phyloP scores from a whole-genome alignment of 2,888 invertebrate genomes.

The Pristionchus maxplancki region DNA sequence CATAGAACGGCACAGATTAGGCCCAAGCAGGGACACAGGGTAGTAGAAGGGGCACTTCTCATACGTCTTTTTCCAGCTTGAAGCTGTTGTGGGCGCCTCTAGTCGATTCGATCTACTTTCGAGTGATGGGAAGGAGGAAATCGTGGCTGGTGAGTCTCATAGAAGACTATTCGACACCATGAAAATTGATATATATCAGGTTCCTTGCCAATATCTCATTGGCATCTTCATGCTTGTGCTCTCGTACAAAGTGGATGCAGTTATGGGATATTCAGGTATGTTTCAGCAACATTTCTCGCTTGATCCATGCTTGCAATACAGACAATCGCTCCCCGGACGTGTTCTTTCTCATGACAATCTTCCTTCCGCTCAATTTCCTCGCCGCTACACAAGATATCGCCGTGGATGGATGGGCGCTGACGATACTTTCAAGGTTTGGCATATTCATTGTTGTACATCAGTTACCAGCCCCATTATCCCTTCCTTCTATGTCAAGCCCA shows the following conservation, averaged over 20 bases:
- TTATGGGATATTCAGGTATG: conserved; percentile 69
- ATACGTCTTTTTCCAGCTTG: conserved; percentile 82
- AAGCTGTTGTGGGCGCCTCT: conserved; percentile 98
- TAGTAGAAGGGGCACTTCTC: too few relatives aligned
- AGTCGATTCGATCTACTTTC: conserved; percentile 92
- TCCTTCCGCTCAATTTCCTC: conserved; percentile 93
- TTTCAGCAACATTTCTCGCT: not conserved
- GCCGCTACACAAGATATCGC: conserved; percentile 99
- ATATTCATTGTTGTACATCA: too few relatives aligned
- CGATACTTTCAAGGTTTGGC: conserved; percentile 93
- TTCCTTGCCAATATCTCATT: conserved; percentile 80
- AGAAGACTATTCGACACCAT: not conserved
- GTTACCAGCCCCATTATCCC: too few relatives aligned
- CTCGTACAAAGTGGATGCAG: conserved; percentile 81
- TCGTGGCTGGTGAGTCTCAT: conserved; percentile 83
- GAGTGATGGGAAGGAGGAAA: conserved; percentile 82
- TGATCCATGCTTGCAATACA: too few relatives aligned
- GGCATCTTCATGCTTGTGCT: conserved; percentile 89
- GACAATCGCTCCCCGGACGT: conserved; percentile 82
- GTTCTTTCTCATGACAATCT: conserved; percentile 87
- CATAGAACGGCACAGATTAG: too few relatives aligned
- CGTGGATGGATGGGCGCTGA: conserved; percentile 99
- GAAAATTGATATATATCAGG: too few relatives aligned
- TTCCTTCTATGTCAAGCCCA: too few relatives aligned
- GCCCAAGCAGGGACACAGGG: too few relatives aligned